These are phyloP conservation scores for Cheilosia pagana DNA, from an alignment of 2,888 invertebrate species.

Conservation along the genomic window DNA sequence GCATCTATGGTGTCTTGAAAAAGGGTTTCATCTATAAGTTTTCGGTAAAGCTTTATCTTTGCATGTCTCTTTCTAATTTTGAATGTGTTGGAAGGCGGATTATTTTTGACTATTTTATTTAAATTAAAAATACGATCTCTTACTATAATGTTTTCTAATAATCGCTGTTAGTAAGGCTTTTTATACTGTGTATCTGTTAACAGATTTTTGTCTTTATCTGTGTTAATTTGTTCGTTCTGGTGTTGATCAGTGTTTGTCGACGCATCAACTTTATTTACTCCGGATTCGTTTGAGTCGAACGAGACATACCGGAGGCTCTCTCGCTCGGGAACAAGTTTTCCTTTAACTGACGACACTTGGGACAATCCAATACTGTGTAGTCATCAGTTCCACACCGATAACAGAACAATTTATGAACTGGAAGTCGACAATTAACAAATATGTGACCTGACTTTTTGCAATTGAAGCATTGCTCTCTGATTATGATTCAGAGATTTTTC, in stretches of 20 bases:
- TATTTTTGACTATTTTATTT: background rate
- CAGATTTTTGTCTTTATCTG: no score
- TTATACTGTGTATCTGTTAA: background rate
- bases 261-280: background rate
- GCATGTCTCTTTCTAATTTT: background rate
- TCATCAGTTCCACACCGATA: constrained; percentile 10
- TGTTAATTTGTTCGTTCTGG: no score
- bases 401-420: background rate
- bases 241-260: background rate
- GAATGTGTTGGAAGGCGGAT: background rate
- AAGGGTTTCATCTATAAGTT: background rate
- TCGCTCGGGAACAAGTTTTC: background rate
- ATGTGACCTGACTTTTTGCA: constrained; percentile 10
- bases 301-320: background rate
- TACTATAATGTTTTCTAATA: background rate
- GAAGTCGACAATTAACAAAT: background rate
- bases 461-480: background rate
- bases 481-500: background rate
- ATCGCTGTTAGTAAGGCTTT: background rate
- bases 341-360: background rate
- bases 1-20: background rate
- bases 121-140: background rate
- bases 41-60: background rate
- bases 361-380: constrained; percentile 3
- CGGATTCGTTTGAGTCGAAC: background rate